phyloP scores from a whole-genome alignment of 2,113 vertebrate genomes.

The Cavia porcellus region DNA sequence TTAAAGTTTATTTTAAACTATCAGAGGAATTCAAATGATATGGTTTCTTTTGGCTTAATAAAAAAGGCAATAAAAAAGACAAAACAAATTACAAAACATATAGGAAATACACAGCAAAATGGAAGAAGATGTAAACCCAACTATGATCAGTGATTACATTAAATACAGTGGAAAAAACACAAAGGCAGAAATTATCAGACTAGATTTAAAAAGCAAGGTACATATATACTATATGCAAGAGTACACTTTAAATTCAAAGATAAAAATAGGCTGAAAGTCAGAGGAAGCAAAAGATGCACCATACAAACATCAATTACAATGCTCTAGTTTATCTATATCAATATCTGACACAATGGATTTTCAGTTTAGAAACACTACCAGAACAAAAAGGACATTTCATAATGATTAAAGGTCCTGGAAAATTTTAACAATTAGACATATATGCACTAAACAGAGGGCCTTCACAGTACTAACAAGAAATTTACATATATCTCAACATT shows the following conservation, averaged over 20 bases:
- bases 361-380: neutral
- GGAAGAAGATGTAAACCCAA: conserved; percentile 4
- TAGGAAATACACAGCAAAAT: conserved; percentile 21
- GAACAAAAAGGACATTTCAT: neutral
- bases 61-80: neutral
- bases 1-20: conserved; percentile 58
- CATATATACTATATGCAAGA: neutral
- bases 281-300: neutral
- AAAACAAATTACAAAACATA: neutral
- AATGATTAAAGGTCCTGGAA: neutral
- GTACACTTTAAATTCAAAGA: conserved; percentile 30
- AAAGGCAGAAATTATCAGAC: conserved; percentile 32
- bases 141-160: neutral
- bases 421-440: neutral
- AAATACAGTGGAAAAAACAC: conserved; percentile 19
- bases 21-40: conserved; percentile 44
- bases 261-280: conserved; percentile 23
- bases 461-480: conserved; percentile 24
- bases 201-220: conserved; percentile 2
- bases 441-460: neutral
- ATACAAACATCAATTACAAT: neutral
- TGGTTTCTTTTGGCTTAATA: conserved; percentile 14
- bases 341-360: neutral
- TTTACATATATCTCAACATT: neutral
- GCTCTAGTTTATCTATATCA: neutral